Base-by-base conservation (phyloP, 1,140 invertebrate species). In the Glossosoma conforme region DNA sequence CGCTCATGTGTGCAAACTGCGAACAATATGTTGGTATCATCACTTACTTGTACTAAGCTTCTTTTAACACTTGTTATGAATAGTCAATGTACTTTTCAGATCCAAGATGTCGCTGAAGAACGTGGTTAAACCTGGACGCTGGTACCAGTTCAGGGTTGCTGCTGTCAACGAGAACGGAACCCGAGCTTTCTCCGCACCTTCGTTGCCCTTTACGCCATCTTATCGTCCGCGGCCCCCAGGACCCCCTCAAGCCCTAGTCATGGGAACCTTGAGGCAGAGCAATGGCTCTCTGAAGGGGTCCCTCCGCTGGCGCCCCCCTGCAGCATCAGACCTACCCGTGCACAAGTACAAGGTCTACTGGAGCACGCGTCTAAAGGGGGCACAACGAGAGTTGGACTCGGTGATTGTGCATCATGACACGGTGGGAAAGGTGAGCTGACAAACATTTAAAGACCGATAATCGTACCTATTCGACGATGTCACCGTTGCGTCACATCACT, bases 111-210 rank as follows among this genome's bases (percentile, higher is more conserved):
- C 76, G 2, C 68, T 85, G 8, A 75, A 75, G 11, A 72, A 75
- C 43, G 60, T 76, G 24, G 63, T 86, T 35, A 80, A 80, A 58
- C 82, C 83, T 0, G 86, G 84, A 13, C 77, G 80, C 13, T 87
- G 84, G 85, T 89, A 89, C 64, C 80, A 86, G 60, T 85, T 87
- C 60, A 75, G 86, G 19, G 81, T 88, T 2, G 85, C 85, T 0
- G 81, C 84, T 1, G 77, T 89, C 0, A 86, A 82, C 62, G 74
- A 74, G 1, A 77, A 80, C 50, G 86, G 87, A 0, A 84, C 83
- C 0, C 66, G 77, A 44, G 86, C 85, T 3, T 88, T 80, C 60
- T 87, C 85, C 0, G 61, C 69, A 11, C 76, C 77, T 0, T 85
- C 83, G 5, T 60, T 70, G 4, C 76, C 79, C 0, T 87, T 87